phyloP scores from a whole-genome alignment of 2,113 vertebrate species.

The Pachycephala philippinensis region DNA sequence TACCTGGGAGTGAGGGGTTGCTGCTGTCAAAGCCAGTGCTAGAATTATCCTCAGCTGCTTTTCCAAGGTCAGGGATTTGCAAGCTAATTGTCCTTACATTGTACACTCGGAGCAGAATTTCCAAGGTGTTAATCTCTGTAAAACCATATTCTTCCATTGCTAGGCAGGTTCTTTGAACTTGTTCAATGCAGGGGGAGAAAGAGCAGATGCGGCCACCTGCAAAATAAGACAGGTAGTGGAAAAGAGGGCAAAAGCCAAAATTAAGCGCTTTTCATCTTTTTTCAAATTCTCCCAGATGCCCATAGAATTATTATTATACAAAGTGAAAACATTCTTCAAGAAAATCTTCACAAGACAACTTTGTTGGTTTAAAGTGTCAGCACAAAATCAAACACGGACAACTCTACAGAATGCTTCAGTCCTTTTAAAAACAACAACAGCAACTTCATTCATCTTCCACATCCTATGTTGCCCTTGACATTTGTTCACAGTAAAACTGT shows the following conservation, averaged over 20 bases:
- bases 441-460: neutral
- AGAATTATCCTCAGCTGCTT: constrained; percentile 28
- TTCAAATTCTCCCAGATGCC: neutral
- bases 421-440: neutral
- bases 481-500: neutral
- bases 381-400: neutral
- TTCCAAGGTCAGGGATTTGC: constrained; percentile 87
- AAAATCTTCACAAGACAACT: neutral
- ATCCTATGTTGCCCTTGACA: neutral
- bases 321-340: neutral
- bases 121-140: constrained; percentile 88
- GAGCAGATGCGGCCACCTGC: constrained; percentile 93
- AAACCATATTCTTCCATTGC: constrained; percentile 80
- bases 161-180: constrained; percentile 92
- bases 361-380: neutral
- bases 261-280: neutral
- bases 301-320: neutral
- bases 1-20: neutral
- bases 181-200: constrained; percentile 96
- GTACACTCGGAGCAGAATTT: constrained; percentile 87
- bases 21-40: neutral
- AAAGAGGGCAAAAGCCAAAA: neutral
- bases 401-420: neutral
- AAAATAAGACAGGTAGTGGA: neutral
- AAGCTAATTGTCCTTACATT: constrained; percentile 84